Evolutionary conservation across 2,888 invertebrate genomes (phyloP), one percentile per base, ranked within the genome.

Genomic region (Neoascia interrupta): DNA sequence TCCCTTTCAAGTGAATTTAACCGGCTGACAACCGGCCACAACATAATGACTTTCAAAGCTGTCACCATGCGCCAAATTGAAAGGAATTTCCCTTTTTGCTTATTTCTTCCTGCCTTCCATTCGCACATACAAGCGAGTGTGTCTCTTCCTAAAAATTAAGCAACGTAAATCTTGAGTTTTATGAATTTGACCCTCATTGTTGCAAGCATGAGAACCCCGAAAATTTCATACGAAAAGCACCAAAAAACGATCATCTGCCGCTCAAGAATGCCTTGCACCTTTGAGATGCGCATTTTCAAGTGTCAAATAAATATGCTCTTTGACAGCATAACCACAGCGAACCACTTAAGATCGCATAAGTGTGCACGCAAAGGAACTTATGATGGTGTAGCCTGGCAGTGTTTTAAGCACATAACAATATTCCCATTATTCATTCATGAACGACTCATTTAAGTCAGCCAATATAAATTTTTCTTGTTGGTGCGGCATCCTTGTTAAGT

Each of bases 121-220:
- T 2, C 26, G 36, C n/a, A n/a, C n/a, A n/a, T n/a, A n/a, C n/a
- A n/a, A n/a, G n/a, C n/a, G n/a, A n/a, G n/a, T n/a, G n/a, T n/a
- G n/a, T n/a, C n/a, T n/a, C n/a, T n/a, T 51, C 26, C 39, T 11
- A 31, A 28, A 49, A 49, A 11, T 15, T 8, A 31, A 19, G 11
- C 18, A 8, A 26, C 28, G 63, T 69, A 56, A 63, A 53, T 64
- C 10, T 49, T n/a, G 18, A 58, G 60, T 19, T 76, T 70, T 70
- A 76, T 76, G 56, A 53, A 45, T 64, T 60, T 76, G 76, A 76
- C 70, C 70, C 76, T 64, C 76, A 76, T 53, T 64, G 39, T n/a
- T n/a, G 51, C 16, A n/a, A 19, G n/a, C n/a, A 11, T 2, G 23
- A 21, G 6, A 8, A 39, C 19, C 39, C n/a, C n/a, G 11, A 18